Conservation (phyloP, 53 echinoderm and acorn worm genomes). For the Hippasteria phrygiana region DNA sequence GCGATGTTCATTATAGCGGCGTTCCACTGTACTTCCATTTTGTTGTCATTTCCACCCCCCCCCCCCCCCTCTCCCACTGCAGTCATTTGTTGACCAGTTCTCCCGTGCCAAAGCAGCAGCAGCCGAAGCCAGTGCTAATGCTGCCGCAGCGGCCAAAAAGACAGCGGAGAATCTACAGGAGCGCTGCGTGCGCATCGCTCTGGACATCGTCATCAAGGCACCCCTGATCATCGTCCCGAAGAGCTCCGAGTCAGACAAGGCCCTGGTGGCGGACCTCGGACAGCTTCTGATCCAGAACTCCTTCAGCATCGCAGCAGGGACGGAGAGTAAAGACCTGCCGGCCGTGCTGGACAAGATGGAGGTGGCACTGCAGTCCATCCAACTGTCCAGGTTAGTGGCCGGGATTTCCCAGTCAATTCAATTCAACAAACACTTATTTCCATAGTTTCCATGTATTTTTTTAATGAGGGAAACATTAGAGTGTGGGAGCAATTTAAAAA, state of each 20-base stretch:
- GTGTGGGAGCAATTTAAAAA: too few species aligned
- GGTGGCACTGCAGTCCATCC: constrained; percentile 79
- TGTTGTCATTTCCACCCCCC: background rate
- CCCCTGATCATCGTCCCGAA: constrained; percentile 92
- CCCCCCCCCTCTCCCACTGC: too few species aligned
- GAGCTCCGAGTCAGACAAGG: constrained; percentile 78
- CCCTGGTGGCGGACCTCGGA: constrained; percentile 91
- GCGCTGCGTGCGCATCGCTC: constrained; percentile 78
- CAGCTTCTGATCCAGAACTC: constrained; percentile 87
- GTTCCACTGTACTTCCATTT: background rate
- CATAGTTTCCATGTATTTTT: too few species aligned
- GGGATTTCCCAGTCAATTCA: too few species aligned
- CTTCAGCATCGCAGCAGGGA: constrained; percentile 83
- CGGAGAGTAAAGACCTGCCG: constrained; percentile 71
- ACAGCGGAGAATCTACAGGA: constrained; percentile 82
- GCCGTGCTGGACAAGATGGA: constrained; percentile 90
- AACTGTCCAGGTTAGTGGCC: constrained; percentile 85
- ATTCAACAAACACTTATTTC: too few species aligned
- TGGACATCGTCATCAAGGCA: constrained; percentile 92
- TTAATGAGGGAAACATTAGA: too few species aligned
- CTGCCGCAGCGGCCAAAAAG: constrained; percentile 84
- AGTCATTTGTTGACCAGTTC: constrained; percentile 96
- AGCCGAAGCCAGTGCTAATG: constrained; percentile 87
- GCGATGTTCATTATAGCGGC: too few species aligned
- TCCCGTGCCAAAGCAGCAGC: constrained; percentile 91